Evolutionary conservation across 2,797 vertebrate genomes (phyloP).

Genomic region (Spondyliosoma cantharus): DNA sequence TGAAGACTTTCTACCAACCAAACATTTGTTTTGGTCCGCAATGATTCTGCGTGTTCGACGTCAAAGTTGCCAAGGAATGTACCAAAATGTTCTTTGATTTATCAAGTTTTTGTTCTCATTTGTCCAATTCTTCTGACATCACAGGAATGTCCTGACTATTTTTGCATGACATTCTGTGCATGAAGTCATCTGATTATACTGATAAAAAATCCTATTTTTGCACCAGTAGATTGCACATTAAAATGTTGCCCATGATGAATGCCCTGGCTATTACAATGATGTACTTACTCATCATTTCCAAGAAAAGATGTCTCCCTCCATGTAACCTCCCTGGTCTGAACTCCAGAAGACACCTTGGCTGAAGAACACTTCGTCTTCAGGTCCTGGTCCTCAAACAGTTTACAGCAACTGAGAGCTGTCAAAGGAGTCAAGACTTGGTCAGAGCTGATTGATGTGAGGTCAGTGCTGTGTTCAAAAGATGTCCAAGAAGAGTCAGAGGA

Average conservation of each 20-base stretch:
- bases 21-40: too few species aligned
- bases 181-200: neutral
- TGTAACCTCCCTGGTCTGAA: neutral
- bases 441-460: constrained; percentile 74
- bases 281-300: constrained; percentile 74
- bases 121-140: too few species aligned
- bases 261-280: neutral
- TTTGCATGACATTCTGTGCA: neutral
- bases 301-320: constrained; percentile 81
- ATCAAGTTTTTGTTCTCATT: too few species aligned
- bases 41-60: too few species aligned
- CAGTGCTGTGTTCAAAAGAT: constrained; percentile 72
- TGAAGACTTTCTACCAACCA: too few species aligned
- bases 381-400: constrained; percentile 5
- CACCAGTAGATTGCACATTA: neutral
- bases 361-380: constrained; percentile 12
- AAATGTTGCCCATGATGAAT: neutral
- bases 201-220: neutral
- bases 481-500: constrained; percentile 69
- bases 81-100: too few species aligned
- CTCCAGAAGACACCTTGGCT: neutral
- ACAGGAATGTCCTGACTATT: neutral
- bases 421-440: constrained; percentile 58
- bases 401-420: constrained; percentile 6
- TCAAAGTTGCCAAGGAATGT: too few species aligned